Conservation (phyloP, 2,888 invertebrate species). For the Drosophila mercatorum region DNA sequence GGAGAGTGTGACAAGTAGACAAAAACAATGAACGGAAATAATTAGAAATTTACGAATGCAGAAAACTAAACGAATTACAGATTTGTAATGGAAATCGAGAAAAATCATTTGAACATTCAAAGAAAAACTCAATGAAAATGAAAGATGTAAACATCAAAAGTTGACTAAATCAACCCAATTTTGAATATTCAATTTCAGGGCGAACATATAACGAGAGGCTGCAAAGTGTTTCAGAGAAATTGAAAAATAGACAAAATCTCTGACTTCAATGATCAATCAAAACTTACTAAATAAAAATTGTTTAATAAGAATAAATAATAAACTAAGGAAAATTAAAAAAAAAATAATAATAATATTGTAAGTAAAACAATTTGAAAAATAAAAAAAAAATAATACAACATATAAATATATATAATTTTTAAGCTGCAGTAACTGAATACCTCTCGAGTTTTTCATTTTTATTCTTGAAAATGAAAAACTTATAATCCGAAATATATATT, state of each 20-base stretch:
- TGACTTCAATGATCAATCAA: no score
- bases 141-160: not conserved
- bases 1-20: slow-evolving; percentile 28
- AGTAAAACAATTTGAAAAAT: no score
- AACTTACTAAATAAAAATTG: no score
- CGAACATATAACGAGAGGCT: no score
- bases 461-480: not conserved
- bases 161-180: not conserved
- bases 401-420: no score
- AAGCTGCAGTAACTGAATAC: not conserved
- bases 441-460: not conserved
- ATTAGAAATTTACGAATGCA: slow-evolving; percentile 41
- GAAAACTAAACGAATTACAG: slow-evolving; percentile 4
- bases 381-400: no score
- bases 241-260: not conserved
- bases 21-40: slow-evolving; percentile 65
- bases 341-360: not conserved
- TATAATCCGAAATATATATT: not conserved
- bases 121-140: not conserved
- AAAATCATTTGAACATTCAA: not conserved
- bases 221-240: not conserved
- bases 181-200: not conserved
- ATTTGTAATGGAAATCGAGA: not conserved
- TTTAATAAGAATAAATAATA: no score
- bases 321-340: no score